Evolutionary conservation across 2,113 vertebrate species (phyloP).

Genomic region (Leucosticte australis): DNA sequence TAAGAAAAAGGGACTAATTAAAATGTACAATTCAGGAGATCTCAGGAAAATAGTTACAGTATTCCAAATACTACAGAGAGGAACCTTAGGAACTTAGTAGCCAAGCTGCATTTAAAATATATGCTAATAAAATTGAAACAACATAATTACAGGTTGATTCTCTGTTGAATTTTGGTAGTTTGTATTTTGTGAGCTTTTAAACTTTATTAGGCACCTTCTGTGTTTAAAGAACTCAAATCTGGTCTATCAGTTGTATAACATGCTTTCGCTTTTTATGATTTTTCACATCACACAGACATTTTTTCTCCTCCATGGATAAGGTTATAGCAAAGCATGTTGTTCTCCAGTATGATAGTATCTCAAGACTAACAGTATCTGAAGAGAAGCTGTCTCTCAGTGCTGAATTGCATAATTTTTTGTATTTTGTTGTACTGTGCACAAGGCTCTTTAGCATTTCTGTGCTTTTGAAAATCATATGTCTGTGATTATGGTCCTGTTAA

Average conservation of each 20-base stretch:
- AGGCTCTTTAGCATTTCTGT: not conserved
- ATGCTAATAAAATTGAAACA: not conserved
- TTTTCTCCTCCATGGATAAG: not conserved
- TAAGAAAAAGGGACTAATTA: not conserved
- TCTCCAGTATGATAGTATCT: not conserved
- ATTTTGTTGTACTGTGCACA: not conserved
- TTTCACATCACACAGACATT: conserved; percentile 11
- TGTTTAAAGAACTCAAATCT: not conserved
- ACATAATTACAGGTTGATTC: not conserved
- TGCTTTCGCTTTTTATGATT: not conserved
- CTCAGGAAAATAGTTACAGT: not conserved
- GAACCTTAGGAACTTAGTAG: not conserved
- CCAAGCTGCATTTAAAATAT: not conserved
- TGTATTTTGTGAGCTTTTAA: not conserved
- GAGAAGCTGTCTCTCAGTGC: not conserved
- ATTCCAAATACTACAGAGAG: not conserved
- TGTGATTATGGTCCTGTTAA: not conserved
- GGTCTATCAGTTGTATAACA: not conserved
- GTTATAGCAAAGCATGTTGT: not conserved
- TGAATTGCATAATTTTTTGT: not conserved
- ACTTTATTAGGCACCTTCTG: not conserved
- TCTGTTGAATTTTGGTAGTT: not conserved
- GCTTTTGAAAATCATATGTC: not conserved
- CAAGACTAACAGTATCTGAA: not conserved
- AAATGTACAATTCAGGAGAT: not conserved